Conservation (phyloP, 2,888 invertebrate species). For the Pachymerium ferrugineum region DNA sequence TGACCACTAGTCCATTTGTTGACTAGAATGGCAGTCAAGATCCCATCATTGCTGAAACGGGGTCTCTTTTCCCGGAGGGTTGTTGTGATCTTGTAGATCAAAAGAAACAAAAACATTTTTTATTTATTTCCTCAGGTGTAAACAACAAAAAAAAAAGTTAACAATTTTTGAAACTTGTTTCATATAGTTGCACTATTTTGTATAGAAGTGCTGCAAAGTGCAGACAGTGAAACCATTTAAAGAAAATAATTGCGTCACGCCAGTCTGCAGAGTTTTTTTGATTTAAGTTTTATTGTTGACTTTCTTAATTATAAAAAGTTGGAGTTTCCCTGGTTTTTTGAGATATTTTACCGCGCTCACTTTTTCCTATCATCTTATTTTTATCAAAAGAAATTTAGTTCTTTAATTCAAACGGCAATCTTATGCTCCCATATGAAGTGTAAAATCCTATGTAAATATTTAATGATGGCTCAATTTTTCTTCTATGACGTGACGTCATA, state of each 20-base stretch:
- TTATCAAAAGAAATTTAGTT: no score
- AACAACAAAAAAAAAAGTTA: not conserved
- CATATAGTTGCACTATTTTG: not conserved
- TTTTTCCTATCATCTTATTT: not conserved
- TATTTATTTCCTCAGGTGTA: not conserved
- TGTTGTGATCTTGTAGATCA: not conserved
- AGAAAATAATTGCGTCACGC: not conserved
- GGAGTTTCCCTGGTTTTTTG: no score
- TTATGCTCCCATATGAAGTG: no score
- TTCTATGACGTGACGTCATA: not conserved
- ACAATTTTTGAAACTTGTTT: not conserved
- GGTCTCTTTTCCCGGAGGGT: not conserved
- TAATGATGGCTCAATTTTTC: not conserved
- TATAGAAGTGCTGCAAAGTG: not conserved
- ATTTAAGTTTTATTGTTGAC: not conserved
- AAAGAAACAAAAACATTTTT: not conserved
- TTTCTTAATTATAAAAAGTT: no score
- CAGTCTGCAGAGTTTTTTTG: not conserved
- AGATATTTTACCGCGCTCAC: no score
- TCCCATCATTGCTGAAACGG: not conserved
- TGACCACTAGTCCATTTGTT: not conserved
- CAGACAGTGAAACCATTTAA: not conserved
- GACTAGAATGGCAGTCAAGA: not conserved
- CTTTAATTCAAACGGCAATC: no score
- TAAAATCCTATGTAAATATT: not conserved